phyloP scores from a whole-genome alignment of 2,113 vertebrate species.

The Proterorhinus semilunaris region DNA sequence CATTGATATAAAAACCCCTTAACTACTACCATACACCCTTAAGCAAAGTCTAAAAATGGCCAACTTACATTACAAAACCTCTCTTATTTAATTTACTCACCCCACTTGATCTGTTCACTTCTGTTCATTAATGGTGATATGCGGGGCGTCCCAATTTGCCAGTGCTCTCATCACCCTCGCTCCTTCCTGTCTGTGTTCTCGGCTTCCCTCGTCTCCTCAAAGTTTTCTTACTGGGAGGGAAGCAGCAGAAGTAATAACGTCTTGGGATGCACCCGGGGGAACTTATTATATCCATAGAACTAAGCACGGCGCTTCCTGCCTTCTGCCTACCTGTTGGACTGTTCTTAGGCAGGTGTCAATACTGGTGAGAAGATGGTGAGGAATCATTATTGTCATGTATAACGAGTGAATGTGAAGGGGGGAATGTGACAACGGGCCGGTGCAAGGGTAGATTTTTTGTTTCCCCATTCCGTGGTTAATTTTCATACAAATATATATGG shows the following conservation, averaged over 20 bases:
- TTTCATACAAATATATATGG: background rate
- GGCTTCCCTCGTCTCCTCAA: conserved; percentile 52
- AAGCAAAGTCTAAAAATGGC: conserved; percentile 44
- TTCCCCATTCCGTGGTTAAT: background rate
- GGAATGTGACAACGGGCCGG: conserved; percentile 20
- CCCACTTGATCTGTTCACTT: conserved; percentile 45
- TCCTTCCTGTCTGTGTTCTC: conserved; percentile 39
- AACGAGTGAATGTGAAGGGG: conserved; percentile 19
- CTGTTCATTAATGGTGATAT: conserved; percentile 47
- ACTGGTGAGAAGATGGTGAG: conserved; percentile 22
- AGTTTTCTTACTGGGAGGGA: conserved; percentile 47
- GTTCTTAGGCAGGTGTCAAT: conserved; percentile 60
- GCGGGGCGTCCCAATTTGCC: conserved; percentile 39
- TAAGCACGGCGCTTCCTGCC: conserved; percentile 45
- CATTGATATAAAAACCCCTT: conserved; percentile 32
- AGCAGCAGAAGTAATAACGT: conserved; percentile 48
- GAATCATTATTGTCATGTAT: conserved; percentile 36
- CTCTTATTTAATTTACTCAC: conserved; percentile 40
- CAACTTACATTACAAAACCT: conserved; percentile 39
- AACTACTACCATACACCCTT: conserved; percentile 36
- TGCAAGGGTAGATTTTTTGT: background rate
- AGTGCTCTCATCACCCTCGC: conserved; percentile 37
- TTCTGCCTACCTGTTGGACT: conserved; percentile 61
- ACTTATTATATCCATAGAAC: conserved; percentile 68
- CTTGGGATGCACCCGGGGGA: conserved; percentile 56